Evolutionary conservation across 2,113 vertebrate species (phyloP).

Genomic region (Stomatorhinus ivindoensis): DNA sequence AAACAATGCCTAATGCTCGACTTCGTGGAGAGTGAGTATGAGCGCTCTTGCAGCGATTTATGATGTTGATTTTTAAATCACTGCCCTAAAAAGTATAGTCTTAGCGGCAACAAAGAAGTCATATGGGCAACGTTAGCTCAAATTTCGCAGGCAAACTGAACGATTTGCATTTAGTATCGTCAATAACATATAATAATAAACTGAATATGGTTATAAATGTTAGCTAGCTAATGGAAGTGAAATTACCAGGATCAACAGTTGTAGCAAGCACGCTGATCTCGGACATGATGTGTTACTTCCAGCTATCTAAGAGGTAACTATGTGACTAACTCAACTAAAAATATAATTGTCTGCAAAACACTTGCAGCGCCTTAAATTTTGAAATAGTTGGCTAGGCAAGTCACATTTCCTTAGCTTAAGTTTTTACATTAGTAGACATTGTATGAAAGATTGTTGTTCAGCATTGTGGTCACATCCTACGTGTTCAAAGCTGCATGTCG

Average conservation of each 20-base stretch:
- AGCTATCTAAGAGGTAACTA: not conserved
- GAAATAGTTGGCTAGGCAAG: not conserved
- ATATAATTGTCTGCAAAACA: not conserved
- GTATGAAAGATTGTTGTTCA: not conserved
- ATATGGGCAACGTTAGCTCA: not conserved
- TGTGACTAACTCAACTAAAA: not conserved
- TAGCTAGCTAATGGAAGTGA: not conserved
- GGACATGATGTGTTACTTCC: not conserved
- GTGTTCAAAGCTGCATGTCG: not conserved
- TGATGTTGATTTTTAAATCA: not conserved
- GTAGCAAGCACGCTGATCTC: not conserved
- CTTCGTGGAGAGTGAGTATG: constrained; percentile 47
- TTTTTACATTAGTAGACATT: not conserved
- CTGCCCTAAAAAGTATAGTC: not conserved
- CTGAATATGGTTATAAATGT: not conserved
- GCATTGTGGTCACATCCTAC: not conserved
- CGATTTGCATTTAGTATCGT: not conserved
- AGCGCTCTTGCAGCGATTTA: not conserved
- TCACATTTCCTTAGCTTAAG: not conserved
- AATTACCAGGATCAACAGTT: not conserved
- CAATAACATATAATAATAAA: not conserved
- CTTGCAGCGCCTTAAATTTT: not conserved
- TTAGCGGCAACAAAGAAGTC: constrained; percentile 24
- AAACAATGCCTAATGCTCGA: constrained; percentile 27
- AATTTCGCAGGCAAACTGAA: not conserved